Percentiles rank a stretch among this genome's conserved stretches.
phyloP scores from a whole-genome alignment of 2,113 vertebrate species.

The Acrocephalus kingi region DNA sequence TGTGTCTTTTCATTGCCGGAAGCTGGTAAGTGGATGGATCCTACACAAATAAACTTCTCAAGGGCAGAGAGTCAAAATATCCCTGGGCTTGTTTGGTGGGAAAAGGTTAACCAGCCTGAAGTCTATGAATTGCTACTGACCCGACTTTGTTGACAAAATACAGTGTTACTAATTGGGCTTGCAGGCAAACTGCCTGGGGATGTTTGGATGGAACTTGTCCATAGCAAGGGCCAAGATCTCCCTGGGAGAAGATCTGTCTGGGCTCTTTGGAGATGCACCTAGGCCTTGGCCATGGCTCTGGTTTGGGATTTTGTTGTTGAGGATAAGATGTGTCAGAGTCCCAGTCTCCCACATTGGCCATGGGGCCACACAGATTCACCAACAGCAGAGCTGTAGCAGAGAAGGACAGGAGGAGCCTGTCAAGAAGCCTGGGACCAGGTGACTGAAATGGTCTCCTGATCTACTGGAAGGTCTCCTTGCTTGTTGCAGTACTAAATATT shows the following conservation, averaged over 20 bases:
- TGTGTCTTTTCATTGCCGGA: not conserved
- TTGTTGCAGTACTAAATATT: not conserved
- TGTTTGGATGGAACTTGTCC: not conserved
- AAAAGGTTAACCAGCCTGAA: slow-evolving; percentile 30
- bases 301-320: not conserved
- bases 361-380: rapidly evolving
- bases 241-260: not conserved
- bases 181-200: not conserved
- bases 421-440: not conserved
- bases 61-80: slow-evolving; percentile 38
- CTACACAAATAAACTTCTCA: slow-evolving; percentile 39
- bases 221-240: not conserved
- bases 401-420: not conserved
- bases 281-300: not conserved
- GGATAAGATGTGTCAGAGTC: not conserved
- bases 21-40: not conserved
- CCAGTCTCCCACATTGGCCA: not conserved
- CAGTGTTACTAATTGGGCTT: not conserved
- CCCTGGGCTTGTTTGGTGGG: slow-evolving; percentile 5
- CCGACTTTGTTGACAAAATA: slow-evolving; percentile 22
- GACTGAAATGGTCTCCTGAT: not conserved
- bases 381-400: not conserved
- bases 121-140: not conserved
- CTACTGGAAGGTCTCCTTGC: not conserved
- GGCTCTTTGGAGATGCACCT: not conserved